Percentiles rank a stretch among this genome's conserved stretches.
These are phyloP conservation scores for Heterohyrax brucei DNA, from an alignment of 2,797 vertebrate species.

Conservation along the genomic window DNA sequence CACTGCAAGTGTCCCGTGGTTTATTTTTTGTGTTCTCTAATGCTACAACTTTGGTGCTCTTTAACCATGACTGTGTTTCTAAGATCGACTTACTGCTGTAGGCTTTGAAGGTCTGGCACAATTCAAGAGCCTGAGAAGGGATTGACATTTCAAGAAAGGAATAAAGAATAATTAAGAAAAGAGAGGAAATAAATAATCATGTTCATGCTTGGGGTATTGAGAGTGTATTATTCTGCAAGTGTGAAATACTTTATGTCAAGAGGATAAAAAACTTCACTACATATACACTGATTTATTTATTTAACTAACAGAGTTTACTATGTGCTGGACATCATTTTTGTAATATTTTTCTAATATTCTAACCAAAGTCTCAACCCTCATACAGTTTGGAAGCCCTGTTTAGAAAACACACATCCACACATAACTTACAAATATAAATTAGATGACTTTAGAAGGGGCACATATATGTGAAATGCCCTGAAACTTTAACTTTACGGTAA, in stretches of 20 bases:
- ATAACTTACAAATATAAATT: background rate
- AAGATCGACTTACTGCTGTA: background rate
- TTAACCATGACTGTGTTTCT: background rate
- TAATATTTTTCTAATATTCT: slow-evolving; percentile 4
- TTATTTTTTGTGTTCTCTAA: slow-evolving; percentile 36
- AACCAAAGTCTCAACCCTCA: background rate
- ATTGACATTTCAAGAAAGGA: background rate
- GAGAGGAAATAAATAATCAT: background rate
- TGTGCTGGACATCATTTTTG: background rate
- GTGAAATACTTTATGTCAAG: background rate
- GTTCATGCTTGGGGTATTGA: background rate
- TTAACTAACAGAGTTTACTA: background rate
- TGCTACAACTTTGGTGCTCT: background rate
- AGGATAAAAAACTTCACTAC: background rate
- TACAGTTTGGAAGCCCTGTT: background rate
- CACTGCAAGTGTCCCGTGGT: background rate
- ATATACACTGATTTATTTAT: background rate
- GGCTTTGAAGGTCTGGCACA: background rate
- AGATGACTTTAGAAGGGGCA: background rate
- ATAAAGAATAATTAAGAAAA: background rate
- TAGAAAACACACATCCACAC: slow-evolving; percentile 18
- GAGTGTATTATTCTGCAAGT: background rate
- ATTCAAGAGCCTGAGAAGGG: background rate
- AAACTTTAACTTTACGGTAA: slow-evolving; percentile 14
- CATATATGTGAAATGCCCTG: background rate